A percentile compares a stretch with the other conserved stretches of the same genome.
Conservation (phyloP, 1,140 invertebrate species). For the Drosophila santomea region DNA sequence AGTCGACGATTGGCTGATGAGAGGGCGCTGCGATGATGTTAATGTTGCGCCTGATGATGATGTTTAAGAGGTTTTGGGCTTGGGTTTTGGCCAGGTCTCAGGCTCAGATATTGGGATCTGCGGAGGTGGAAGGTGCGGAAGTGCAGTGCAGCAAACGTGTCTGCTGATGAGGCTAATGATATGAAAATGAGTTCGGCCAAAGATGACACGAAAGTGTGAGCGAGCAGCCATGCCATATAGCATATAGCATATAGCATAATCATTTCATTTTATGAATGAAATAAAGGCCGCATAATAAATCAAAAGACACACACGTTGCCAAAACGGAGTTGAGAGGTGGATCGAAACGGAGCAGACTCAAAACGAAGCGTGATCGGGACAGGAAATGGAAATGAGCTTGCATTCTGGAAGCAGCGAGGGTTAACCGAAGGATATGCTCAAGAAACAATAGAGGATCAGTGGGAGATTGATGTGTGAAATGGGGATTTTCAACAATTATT, state of each 20-base stretch:
- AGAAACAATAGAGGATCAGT: background rate
- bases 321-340: slow-evolving; percentile 46
- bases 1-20: slow-evolving; percentile 73
- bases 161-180: slow-evolving; percentile 70
- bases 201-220: slow-evolving; percentile 67
- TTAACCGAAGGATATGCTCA: background rate
- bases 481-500: too few species aligned
- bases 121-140: slow-evolving; percentile 22
- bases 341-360: slow-evolving; percentile 43
- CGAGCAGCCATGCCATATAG: slow-evolving; percentile 17
- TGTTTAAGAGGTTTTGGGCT: slow-evolving; percentile 24
- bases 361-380: slow-evolving; percentile 44
- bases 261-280: slow-evolving; percentile 74
- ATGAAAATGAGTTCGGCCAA: slow-evolving; percentile 67
- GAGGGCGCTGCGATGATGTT: slow-evolving; percentile 45
- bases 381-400: slow-evolving; percentile 53
- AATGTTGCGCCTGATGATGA: slow-evolving; percentile 49
- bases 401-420: slow-evolving; percentile 33
- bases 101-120: background rate
- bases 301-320: slow-evolving; percentile 59
- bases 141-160: slow-evolving; percentile 49
- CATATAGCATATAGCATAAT: slow-evolving; percentile 42
- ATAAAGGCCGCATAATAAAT: slow-evolving; percentile 57
- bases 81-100: background rate
- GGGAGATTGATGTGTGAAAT: too few species aligned